Base-by-base conservation (phyloP, 2,797 vertebrate species). In the Agapornis canus region DNA sequence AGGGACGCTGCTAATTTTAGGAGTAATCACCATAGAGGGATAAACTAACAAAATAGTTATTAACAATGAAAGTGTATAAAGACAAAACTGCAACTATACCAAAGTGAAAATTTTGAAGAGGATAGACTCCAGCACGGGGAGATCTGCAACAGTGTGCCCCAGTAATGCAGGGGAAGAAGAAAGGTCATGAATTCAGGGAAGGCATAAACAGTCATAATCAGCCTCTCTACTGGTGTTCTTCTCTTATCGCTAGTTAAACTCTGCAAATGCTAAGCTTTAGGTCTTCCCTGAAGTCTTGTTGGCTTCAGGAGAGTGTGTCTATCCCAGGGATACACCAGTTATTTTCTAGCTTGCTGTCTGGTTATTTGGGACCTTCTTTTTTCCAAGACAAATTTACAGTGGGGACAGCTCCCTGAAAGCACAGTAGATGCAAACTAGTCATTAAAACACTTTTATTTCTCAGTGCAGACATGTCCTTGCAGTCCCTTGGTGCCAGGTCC, bases 371-470 rank as follows among this genome's bases (percentile, higher is more conserved):
- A 35, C 6, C 10, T 73, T 69, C 56, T 56, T 43, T 69, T 69
- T 79, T 77, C 14, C 19, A 59, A 37, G 32, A 48, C 3, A 82
- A 70, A 73, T 45, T 9, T 0, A 0, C 5, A 0, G 13, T 40
- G 22, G 18, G 4, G 13, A 52, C 4, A 29, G 10, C 4, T 86
- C 19, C 21, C 37, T 25, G 45, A 64, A 61, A 76, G 56, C 40
- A 66, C 5, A 11, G 5, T 20, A 69, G 35, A 40, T 79, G 47
- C 17, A 82, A 87, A 85, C 20, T 52, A 21, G 14, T 60, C 45
- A 20, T 31, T 43, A 35, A 47, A 61, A 45, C 32, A 13, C 9
- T 87, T 59, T 66, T 29, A 39, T 71, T 89, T 60, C 37, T 72
- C 60, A 13, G 3, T 45, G n/a, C 40, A 79, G 64, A 32, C 5